phyloP scores from a whole-genome alignment of 2,888 invertebrate genomes.

The Lissocephala sabroskyi region DNA sequence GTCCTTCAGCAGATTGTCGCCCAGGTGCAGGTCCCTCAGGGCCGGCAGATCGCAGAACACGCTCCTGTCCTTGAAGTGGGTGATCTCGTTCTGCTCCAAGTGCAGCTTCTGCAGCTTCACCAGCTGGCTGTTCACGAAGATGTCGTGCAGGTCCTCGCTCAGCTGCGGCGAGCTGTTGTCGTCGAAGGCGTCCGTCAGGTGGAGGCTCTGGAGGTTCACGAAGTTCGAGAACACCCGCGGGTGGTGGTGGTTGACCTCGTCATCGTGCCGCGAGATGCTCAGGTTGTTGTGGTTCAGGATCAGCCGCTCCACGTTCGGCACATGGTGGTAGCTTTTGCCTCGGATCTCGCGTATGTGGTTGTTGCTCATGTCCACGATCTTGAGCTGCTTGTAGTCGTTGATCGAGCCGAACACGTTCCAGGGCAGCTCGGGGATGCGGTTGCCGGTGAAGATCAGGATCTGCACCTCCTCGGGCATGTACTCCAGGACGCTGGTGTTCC shows the following conservation, averaged over 20 bases:
- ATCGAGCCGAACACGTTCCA: conserved; percentile 81
- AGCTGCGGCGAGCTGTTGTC: conserved; percentile 77
- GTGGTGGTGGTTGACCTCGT: conserved; percentile 77
- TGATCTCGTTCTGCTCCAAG: conserved; percentile 84
- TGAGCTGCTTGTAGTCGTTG: conserved; percentile 75
- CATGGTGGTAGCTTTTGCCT: conserved; percentile 84
- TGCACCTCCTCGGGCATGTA: conserved; percentile 79
- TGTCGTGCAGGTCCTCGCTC: conserved; percentile 80
- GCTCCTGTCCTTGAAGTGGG: conserved; percentile 76
- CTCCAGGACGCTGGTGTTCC: conserved; percentile 75
- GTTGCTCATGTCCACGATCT: conserved; percentile 82
- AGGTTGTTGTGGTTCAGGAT: conserved; percentile 82
- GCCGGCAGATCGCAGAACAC: conserved; percentile 82
- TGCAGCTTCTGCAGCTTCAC: conserved; percentile 80
- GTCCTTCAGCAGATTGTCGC: conserved; percentile 77
- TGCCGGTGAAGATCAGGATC: conserved; percentile 82
- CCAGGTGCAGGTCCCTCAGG: conserved; percentile 79
- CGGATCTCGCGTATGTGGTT: conserved; percentile 81
- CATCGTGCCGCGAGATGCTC: conserved; percentile 75
- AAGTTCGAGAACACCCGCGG: conserved; percentile 82
- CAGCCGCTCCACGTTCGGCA: conserved; percentile 78
- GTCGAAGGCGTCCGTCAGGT: conserved; percentile 82
- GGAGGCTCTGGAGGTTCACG: conserved; percentile 79
- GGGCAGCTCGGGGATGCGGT: conserved; percentile 77
- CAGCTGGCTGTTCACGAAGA: conserved; percentile 80